phyloP scores from a whole-genome alignment of 2,113 vertebrate genomes.

The zebrafish (Danio rerio) region GRCz12tu NC_133178.1:50614001-50614500 shows the following conservation, averaged over 20 bases:
- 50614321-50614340: conserved; percentile 78
- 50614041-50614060: too few species aligned
- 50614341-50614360: conserved; percentile 96
- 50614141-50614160: too few species aligned
- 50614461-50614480: conserved; percentile 52
- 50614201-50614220: too few species aligned
- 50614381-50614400: conserved; percentile 93
- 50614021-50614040: too few species aligned
- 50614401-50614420: conserved; percentile 96
- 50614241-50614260: neutral
- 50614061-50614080: too few species aligned
- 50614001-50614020: too few species aligned
- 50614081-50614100: too few species aligned
- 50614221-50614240: neutral
- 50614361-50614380: conserved; percentile 95
- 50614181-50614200: too few species aligned
- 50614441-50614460: conserved; percentile 96
- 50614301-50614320: neutral
- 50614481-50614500: neutral
- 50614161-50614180: too few species aligned
- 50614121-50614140: too few species aligned
- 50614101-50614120: too few species aligned
- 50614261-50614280: too few species aligned
- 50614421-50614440: conserved; percentile 94
- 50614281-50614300: neutral